Evolutionary conservation across 2,113 vertebrate genomes (phyloP).

Genomic region (Semnornis frantzii): DNA sequence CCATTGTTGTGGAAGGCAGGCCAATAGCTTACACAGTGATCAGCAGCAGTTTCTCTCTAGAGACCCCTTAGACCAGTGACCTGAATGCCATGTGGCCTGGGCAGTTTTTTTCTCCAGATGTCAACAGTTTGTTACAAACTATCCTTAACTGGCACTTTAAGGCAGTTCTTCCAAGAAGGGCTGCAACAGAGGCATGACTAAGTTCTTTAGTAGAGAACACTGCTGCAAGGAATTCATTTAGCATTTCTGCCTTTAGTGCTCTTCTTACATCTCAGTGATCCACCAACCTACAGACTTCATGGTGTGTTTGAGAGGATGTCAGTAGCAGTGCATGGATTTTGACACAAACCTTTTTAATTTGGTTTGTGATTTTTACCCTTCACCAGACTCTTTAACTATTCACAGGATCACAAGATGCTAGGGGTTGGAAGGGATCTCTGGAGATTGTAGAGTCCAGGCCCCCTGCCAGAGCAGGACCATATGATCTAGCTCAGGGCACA

Average conservation of each 20-base stretch:
- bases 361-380: not conserved
- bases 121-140: not conserved
- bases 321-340: not conserved
- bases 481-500: too few species aligned
- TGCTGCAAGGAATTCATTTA: not conserved
- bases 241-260: not conserved
- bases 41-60: not conserved
- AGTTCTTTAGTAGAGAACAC: not conserved
- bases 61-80: not conserved
- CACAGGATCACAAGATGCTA: too few species aligned
- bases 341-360: not conserved
- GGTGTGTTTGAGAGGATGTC: not conserved
- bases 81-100: not conserved
- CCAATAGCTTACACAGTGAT: not conserved
- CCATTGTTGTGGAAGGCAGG: not conserved
- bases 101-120: not conserved
- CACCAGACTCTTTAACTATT: not conserved
- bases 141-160: not conserved
- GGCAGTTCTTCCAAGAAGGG: not conserved
- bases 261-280: not conserved
- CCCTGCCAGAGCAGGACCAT: too few species aligned
- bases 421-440: too few species aligned
- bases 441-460: too few species aligned
- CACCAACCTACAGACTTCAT: not conserved
- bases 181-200: not conserved